A percentile compares a stretch with the other conserved stretches of the same genome.
These are phyloP conservation scores for Apistogramma diplotaenia DNA, from an alignment of 2,113 vertebrate species.

Conservation along the genomic window DNA sequence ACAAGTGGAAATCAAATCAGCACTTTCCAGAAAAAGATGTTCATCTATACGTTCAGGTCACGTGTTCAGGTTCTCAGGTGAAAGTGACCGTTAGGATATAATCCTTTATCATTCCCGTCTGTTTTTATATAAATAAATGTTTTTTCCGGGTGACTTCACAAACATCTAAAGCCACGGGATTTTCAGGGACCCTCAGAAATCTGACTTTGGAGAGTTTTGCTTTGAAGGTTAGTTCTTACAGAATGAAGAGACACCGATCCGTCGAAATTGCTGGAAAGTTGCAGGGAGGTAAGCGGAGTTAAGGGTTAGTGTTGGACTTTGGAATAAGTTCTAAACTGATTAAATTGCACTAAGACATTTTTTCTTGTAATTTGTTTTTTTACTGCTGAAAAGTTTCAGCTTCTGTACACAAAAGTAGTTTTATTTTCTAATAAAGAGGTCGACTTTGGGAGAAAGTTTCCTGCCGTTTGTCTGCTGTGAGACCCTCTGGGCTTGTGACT, in stretches of 20 bases:
- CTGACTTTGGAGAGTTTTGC: not conserved
- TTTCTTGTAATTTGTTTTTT: not conserved
- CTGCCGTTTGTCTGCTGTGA: not conserved
- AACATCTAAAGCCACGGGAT: not conserved
- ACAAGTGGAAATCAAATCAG: not conserved
- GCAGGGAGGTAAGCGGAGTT: not conserved
- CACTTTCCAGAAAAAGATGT: not conserved
- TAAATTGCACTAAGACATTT: not conserved
- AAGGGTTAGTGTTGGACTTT: not conserved
- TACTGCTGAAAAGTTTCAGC: not conserved
- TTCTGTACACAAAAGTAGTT: not conserved
- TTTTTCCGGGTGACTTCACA: not conserved
- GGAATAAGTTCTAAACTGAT: not conserved
- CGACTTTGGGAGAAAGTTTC: too few species aligned
- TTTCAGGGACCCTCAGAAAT: not conserved
- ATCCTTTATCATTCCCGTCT: not conserved
- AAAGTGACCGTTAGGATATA: not conserved
- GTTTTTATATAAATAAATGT: not conserved
- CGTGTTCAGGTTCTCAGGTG: not conserved
- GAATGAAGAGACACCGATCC: not conserved
- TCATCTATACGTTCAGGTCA: not conserved
- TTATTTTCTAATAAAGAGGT: not conserved
- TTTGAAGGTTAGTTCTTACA: not conserved
- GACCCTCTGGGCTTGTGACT: not conserved
- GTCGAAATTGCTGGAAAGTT: not conserved